Conservation (phyloP, 2,113 vertebrate genomes). For the Nannobrachium achirus region DNA sequence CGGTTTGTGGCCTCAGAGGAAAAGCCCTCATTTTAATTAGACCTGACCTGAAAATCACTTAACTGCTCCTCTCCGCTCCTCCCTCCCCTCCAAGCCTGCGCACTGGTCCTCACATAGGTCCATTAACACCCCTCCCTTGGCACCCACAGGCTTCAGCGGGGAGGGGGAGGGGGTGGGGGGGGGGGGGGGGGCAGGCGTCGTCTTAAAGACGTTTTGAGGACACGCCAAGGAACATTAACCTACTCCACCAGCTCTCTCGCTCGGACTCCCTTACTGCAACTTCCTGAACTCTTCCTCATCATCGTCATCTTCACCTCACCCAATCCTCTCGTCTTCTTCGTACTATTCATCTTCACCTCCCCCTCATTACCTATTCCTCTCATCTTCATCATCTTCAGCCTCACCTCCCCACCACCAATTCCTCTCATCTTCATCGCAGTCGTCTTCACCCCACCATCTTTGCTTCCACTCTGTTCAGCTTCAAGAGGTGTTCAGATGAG, state of each 20-base stretch:
- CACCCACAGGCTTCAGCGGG: constrained; percentile 71
- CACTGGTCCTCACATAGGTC: constrained; percentile 75
- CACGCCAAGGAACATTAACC: constrained; percentile 78
- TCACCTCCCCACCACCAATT: no score
- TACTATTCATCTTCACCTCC: constrained; percentile 8
- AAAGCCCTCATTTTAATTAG: constrained; percentile 80
- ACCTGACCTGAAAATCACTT: constrained; percentile 82
- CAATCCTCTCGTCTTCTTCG: constrained; percentile 2
- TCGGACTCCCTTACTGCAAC: constrained; percentile 56
- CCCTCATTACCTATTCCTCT: constrained; percentile 1
- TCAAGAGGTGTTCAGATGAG: constrained; percentile 1
- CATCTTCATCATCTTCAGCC: not conserved
- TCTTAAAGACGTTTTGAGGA: constrained; percentile 75
- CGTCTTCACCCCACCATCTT: not conserved
- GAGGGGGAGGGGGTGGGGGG: constrained; percentile 18
- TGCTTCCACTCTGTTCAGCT: not conserved
- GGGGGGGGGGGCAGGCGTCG: constrained; percentile 56
- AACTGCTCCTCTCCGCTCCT: constrained; percentile 68
- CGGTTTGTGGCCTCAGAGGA: constrained; percentile 71
- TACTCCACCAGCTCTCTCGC: constrained; percentile 57
- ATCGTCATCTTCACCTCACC: constrained; percentile 5
- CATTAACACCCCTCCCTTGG: constrained; percentile 80
- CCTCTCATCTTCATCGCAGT: no score
- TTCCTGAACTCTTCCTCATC: constrained; percentile 35
- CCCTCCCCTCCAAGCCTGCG: constrained; percentile 55